Percentiles rank a stretch among this genome's conserved stretches.
These are phyloP conservation scores for Phoeniculus purpureus DNA, from an alignment of 2,797 vertebrate species.

Conservation along the genomic window DNA sequence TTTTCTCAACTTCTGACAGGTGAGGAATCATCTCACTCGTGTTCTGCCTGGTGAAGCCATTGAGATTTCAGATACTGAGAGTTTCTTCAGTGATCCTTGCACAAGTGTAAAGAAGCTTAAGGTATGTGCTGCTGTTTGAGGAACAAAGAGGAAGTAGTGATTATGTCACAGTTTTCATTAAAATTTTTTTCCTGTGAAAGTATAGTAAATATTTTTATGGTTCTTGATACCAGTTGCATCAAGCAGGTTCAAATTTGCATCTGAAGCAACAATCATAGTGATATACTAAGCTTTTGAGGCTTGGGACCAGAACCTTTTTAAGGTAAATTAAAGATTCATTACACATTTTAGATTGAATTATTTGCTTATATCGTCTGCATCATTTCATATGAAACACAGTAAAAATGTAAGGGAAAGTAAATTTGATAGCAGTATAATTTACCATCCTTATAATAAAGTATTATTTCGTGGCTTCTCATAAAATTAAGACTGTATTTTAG, in stretches of 20 bases:
- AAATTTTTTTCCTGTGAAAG: neutral
- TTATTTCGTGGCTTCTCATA: constrained; percentile 5
- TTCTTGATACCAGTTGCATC: neutral
- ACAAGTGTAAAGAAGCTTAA: constrained; percentile 97
- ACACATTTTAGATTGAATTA: neutral
- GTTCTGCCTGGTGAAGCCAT: constrained; percentile 96
- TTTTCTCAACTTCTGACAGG: constrained; percentile 81
- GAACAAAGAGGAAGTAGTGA: neutral
- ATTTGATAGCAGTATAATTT: neutral
- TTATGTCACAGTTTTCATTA: neutral
- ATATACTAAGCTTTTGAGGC: neutral
- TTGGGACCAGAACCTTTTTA: neutral
- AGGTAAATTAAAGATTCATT: neutral
- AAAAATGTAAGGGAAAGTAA: neutral
- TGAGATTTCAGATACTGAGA: constrained; percentile 97
- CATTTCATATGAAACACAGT: neutral
- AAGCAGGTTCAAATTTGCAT: neutral
- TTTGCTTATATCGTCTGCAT: neutral
- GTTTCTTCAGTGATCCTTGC: constrained; percentile 98
- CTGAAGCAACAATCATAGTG: neutral
- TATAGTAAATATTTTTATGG: neutral
- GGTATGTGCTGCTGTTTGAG: constrained; percentile 78
- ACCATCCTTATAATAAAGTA: neutral
- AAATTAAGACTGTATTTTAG: constrained; percentile 37
- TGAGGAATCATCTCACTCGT: constrained; percentile 95